A percentile compares a stretch with the other conserved stretches of the same genome.
These are phyloP conservation scores for Bombus balteatus DNA, from an alignment of 1,140 invertebrate species.

Conservation along the genomic window DNA sequence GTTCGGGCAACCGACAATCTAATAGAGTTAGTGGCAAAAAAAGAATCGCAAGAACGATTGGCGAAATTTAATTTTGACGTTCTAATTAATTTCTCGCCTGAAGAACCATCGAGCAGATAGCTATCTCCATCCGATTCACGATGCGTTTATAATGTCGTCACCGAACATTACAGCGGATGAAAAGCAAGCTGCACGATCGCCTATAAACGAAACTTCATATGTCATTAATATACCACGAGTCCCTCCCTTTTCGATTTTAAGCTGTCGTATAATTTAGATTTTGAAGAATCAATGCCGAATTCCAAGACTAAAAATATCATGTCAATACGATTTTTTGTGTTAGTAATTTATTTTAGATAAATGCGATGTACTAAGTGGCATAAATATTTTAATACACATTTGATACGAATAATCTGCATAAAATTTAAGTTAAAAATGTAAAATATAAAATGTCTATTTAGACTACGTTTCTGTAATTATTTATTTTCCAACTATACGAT, in stretches of 20 bases:
- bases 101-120: not conserved
- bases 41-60: not conserved
- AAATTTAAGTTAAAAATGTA: too few relatives aligned
- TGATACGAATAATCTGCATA: too few relatives aligned
- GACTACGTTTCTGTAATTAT: too few relatives aligned
- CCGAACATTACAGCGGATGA: not conserved
- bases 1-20: not conserved
- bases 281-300: not conserved
- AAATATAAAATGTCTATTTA: too few relatives aligned
- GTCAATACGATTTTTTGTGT: too few relatives aligned
- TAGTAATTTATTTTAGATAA: too few relatives aligned
- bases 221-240: not conserved
- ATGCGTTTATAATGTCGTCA: not conserved
- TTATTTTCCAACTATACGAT: too few relatives aligned
- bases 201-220: not conserved
- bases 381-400: too few relatives aligned
- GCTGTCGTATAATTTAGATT: not conserved
- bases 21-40: not conserved
- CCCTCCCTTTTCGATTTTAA: not conserved
- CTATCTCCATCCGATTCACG: not conserved
- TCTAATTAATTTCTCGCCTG: not conserved
- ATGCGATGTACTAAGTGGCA: too few relatives aligned
- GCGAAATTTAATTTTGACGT: not conserved
- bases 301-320: not conserved
- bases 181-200: not conserved